Evolutionary conservation across 2,113 vertebrate genomes (phyloP).

Genomic region (Ammodytes dubius): DNA sequence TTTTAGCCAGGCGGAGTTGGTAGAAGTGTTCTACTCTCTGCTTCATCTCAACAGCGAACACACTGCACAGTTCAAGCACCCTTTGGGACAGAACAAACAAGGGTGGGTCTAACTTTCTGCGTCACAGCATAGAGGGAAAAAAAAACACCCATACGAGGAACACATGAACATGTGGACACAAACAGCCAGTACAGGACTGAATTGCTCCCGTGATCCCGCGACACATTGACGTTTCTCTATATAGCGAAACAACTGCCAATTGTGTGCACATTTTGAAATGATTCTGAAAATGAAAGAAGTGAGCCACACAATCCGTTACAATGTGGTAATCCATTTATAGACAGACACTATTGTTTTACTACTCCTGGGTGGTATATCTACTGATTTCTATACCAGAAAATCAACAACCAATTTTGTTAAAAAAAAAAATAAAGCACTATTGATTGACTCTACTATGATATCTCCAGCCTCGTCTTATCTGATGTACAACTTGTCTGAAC

Average conservation of each 20-base stretch:
- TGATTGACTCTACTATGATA: too few relatives aligned
- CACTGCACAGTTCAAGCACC: constrained; percentile 53
- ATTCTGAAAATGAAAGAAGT: not conserved
- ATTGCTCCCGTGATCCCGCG: not conserved
- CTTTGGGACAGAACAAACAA: constrained; percentile 53
- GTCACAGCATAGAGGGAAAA: constrained; percentile 28
- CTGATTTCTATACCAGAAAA: not conserved
- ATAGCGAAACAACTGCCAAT: not conserved
- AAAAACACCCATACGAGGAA: not conserved
- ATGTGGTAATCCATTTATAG: not conserved
- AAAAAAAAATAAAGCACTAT: too few relatives aligned
- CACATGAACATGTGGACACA: not conserved
- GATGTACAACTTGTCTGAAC: too few relatives aligned
- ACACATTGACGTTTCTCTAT: not conserved
- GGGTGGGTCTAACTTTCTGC: constrained; percentile 25
- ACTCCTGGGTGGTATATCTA: not conserved
- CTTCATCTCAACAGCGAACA: constrained; percentile 44
- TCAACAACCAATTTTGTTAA: too few relatives aligned
- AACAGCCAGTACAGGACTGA: not conserved
- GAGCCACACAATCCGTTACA: not conserved
- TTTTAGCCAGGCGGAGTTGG: constrained; percentile 34
- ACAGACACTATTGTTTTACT: not conserved
- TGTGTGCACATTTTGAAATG: not conserved
- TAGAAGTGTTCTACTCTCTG: not conserved
- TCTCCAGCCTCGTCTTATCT: too few relatives aligned